phyloP scores from a whole-genome alignment of 2,797 vertebrate genomes.

The Otus scops region DNA sequence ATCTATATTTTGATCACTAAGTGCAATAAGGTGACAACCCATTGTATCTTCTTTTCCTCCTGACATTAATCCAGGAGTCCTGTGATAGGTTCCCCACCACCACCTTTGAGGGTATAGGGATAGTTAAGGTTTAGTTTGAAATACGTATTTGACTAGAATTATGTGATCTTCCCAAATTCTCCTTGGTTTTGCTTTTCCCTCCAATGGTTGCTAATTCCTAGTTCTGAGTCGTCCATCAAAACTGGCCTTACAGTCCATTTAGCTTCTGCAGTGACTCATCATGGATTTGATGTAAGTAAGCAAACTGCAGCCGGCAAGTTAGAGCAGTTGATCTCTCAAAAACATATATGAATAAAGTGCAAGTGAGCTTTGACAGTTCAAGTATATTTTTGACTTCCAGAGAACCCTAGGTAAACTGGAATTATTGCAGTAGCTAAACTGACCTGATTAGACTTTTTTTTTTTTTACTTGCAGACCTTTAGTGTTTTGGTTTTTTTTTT shows the following conservation, averaged over 20 bases:
- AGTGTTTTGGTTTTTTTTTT: neutral
- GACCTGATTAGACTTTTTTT: neutral
- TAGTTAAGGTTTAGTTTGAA: neutral
- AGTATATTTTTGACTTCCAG: neutral
- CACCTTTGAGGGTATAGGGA: neutral
- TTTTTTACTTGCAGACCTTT: neutral
- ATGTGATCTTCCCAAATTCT: neutral
- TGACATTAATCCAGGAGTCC: neutral
- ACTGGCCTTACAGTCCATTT: neutral
- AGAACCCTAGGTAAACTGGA: neutral
- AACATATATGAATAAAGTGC: neutral
- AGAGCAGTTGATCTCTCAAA: neutral
- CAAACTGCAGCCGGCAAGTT: neutral
- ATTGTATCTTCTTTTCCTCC: neutral
- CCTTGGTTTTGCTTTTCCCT: neutral
- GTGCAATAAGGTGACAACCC: neutral
- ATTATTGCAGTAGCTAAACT: neutral
- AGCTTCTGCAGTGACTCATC: neutral
- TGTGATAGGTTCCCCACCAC: neutral
- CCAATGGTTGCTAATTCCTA: neutral
- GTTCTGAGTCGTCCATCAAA: constrained; percentile 10
- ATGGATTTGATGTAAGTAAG: neutral
- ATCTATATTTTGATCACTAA: neutral
- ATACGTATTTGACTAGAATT: neutral
- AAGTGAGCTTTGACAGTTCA: neutral